Evolutionary conservation across 2,113 vertebrate genomes (phyloP).

Genomic region (Rhinopomastus cyanomelas): DNA sequence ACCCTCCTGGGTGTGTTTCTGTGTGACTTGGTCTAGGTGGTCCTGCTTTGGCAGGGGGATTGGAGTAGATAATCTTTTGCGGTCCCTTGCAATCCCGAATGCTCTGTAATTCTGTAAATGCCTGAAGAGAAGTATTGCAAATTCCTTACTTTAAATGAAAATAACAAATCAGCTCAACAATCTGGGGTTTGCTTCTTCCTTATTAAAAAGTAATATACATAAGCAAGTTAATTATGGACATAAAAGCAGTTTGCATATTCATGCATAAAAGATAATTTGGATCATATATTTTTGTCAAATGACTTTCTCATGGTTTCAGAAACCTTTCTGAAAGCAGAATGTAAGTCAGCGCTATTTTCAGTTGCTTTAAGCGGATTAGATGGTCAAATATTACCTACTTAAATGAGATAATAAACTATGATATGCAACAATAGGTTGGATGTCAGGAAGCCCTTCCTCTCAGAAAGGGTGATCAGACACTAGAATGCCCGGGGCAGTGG

Average conservation of each 20-base stretch:
- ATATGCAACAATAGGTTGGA: too few relatives aligned
- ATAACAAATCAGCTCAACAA: slow-evolving; percentile 32
- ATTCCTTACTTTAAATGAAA: slow-evolving; percentile 27
- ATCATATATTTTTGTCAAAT: slow-evolving; percentile 27
- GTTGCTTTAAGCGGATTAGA: slow-evolving; percentile 27
- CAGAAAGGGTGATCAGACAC: too few relatives aligned
- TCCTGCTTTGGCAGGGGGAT: too few relatives aligned
- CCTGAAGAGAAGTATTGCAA: background rate
- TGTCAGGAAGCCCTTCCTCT: too few relatives aligned
- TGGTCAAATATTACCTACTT: slow-evolving; percentile 39
- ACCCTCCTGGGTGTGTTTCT: too few relatives aligned
- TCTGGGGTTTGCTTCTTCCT: slow-evolving; percentile 21
- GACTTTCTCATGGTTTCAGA: slow-evolving; percentile 1
- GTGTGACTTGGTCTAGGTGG: too few relatives aligned
- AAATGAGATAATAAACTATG: slow-evolving; percentile 38
- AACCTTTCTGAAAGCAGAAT: background rate
- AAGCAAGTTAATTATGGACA: slow-evolving; percentile 46
- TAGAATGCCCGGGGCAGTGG: too few relatives aligned
- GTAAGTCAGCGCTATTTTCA: background rate
- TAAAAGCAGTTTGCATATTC: slow-evolving; percentile 13
- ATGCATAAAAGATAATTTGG: slow-evolving; percentile 8
- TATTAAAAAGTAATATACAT: slow-evolving; percentile 23
- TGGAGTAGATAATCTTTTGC: too few relatives aligned
- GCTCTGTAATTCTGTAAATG: too few relatives aligned
- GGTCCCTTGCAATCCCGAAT: too few relatives aligned